These are phyloP conservation scores for Cranoglanis bouderius DNA, from an alignment of 2,113 vertebrate genomes.

Conservation along the genomic window DNA sequence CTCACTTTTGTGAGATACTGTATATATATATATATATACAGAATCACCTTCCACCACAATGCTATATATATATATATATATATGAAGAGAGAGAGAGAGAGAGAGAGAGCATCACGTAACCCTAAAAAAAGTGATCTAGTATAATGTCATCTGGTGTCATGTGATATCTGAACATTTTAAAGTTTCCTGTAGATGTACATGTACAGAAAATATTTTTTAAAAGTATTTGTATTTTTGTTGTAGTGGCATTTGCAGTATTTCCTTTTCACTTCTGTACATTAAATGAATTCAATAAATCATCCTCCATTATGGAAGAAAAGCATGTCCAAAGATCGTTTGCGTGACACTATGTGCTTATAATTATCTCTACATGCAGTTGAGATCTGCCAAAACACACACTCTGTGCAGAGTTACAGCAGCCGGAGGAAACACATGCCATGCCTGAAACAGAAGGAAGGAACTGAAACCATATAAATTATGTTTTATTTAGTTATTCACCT, in stretches of 20 bases:
- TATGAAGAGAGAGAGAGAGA: too few relatives aligned
- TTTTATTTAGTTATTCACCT: background rate
- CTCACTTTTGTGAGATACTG: too few relatives aligned
- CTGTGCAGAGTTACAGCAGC: background rate
- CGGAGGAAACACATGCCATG: background rate
- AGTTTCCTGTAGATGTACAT: background rate
- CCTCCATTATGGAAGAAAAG: background rate
- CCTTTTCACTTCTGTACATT: background rate
- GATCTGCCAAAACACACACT: conserved; percentile 19
- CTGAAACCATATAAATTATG: background rate
- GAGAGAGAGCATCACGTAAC: too few relatives aligned
- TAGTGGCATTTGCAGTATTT: background rate
- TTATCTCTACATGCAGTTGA: conserved; percentile 2
- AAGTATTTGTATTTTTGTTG: background rate
- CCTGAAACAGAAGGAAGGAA: background rate
- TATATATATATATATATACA: too few relatives aligned
- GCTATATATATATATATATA: too few relatives aligned
- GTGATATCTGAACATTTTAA: background rate
- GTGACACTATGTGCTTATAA: background rate
- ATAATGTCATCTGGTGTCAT: background rate
- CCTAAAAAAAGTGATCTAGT: too few relatives aligned
- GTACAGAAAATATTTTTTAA: background rate
- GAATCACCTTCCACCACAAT: too few relatives aligned
- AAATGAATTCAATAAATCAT: background rate
- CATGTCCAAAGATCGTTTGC: background rate